Evolutionary conservation across 2,888 invertebrate genomes (phyloP).

Genomic region (Mythimna impura): DNA sequence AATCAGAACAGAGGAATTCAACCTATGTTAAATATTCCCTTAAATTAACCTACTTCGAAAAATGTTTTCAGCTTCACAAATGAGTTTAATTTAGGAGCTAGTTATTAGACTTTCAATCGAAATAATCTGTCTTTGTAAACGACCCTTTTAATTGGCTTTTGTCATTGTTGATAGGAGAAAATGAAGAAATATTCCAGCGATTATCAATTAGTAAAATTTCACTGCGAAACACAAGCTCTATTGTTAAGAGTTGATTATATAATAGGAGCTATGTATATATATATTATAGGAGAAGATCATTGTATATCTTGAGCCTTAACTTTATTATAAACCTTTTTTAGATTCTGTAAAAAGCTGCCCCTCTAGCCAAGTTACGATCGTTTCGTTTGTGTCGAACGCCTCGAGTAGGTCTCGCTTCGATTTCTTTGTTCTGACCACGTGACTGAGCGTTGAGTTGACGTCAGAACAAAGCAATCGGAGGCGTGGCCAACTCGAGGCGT

Average conservation of each 20-base stretch:
- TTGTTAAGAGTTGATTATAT: neutral
- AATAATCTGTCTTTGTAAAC: slow-evolving; percentile 20
- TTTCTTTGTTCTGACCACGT: no score
- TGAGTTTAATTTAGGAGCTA: slow-evolving; percentile 7
- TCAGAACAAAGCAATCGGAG: no score
- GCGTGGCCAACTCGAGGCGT: no score
- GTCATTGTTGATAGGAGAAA: slow-evolving; percentile 1
- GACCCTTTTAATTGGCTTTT: slow-evolving; percentile 18
- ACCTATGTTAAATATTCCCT: neutral
- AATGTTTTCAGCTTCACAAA: slow-evolving; percentile 30
- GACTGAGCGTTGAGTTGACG: no score
- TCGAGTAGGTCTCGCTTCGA: no score
- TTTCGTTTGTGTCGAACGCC: no score
- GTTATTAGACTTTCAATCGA: slow-evolving; percentile 1
- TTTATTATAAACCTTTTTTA: no score
- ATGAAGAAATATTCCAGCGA: neutral
- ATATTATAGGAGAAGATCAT: no score
- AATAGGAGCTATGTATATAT: neutral
- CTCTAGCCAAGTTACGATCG: no score
- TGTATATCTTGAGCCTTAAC: no score
- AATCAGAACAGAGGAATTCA: neutral
- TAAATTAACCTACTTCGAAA: slow-evolving; percentile 25
- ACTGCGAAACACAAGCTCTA: no score
- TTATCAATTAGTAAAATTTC: neutral
- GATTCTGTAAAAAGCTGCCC: no score